These are phyloP conservation scores for Calephelis nemesis DNA, from an alignment of 1,140 invertebrate genomes.

Conservation along the genomic window DNA sequence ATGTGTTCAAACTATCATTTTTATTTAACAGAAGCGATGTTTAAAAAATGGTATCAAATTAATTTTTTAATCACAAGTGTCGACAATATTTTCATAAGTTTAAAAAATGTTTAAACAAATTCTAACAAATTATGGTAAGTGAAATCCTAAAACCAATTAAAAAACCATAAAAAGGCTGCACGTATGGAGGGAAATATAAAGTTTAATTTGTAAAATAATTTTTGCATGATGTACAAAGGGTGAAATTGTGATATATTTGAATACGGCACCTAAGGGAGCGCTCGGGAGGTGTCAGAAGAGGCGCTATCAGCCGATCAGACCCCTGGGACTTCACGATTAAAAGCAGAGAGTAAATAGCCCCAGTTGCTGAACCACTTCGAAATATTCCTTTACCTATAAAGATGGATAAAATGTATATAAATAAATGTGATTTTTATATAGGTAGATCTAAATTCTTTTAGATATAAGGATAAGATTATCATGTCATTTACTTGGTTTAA, in stretches of 20 bases:
- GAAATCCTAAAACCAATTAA: too few species aligned
- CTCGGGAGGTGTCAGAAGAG: slow-evolving; percentile 16
- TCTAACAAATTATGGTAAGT: background rate
- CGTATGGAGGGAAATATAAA: background rate
- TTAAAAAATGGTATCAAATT: too few species aligned
- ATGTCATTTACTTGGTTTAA: too few species aligned
- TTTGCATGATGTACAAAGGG: slow-evolving; percentile 16
- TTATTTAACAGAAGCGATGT: too few species aligned
- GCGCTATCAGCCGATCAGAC: slow-evolving; percentile 24
- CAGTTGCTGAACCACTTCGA: background rate
- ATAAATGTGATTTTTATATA: too few species aligned
- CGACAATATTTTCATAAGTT: background rate
- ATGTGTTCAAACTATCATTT: too few species aligned
- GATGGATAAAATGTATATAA: too few species aligned
- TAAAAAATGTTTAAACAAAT: background rate
- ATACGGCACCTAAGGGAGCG: slow-evolving; percentile 16
- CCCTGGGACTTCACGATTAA: slow-evolving; percentile 31
- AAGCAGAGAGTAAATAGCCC: slow-evolving; percentile 21
- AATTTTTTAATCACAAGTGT: too few species aligned
- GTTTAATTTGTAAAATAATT: slow-evolving; percentile 12
- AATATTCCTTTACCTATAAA: too few species aligned
- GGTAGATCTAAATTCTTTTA: too few species aligned
- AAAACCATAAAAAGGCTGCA: too few species aligned
- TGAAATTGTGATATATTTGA: slow-evolving; percentile 17
- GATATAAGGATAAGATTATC: too few species aligned